Conservation (phyloP, 2,797 vertebrate species). For the Macropodus opercularis region DNA sequence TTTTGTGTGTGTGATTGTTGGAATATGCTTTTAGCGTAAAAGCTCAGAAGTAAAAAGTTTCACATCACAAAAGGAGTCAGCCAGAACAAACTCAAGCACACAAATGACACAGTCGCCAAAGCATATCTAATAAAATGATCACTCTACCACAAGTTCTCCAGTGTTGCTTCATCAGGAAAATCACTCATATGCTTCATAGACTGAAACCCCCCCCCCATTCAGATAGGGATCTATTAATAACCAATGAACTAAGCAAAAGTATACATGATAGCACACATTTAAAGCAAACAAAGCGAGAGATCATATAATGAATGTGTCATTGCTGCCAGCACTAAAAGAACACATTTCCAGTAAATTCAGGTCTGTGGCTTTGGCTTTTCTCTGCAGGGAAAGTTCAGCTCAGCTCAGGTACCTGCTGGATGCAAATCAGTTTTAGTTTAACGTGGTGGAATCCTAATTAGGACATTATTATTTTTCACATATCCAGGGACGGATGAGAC, state of each 20-base stretch:
- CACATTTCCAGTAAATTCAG: constrained; percentile 49
- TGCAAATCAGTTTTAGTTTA: constrained; percentile 36
- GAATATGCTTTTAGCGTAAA: not conserved
- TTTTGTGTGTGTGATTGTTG: not conserved
- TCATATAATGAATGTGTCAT: constrained; percentile 44
- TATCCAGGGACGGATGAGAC: constrained; percentile 15
- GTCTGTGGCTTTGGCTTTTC: constrained; percentile 41
- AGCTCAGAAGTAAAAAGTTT: constrained; percentile 1
- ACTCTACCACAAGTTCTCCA: constrained; percentile 24
- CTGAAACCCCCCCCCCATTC: constrained; percentile 27
- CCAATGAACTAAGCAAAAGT: constrained; percentile 29
- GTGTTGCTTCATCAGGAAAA: constrained; percentile 17
- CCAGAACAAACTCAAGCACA: constrained; percentile 6
- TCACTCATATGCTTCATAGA: constrained; percentile 20
- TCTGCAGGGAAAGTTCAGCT: constrained; percentile 27
- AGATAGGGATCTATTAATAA: constrained; percentile 25
- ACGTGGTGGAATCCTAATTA: constrained; percentile 46
- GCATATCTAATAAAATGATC: constrained; percentile 29
- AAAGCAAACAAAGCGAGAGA: constrained; percentile 50
- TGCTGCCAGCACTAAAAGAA: constrained; percentile 48
- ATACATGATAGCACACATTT: constrained; percentile 50
- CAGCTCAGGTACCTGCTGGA: constrained; percentile 45
- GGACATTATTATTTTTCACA: constrained; percentile 49
- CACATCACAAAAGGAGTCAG: not conserved
- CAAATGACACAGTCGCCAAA: not conserved